A percentile compares a stretch with the other conserved stretches of the same genome.
Evolutionary conservation across 2,888 invertebrate genomes (phyloP).

Genomic region (Melipona beecheii): DNA sequence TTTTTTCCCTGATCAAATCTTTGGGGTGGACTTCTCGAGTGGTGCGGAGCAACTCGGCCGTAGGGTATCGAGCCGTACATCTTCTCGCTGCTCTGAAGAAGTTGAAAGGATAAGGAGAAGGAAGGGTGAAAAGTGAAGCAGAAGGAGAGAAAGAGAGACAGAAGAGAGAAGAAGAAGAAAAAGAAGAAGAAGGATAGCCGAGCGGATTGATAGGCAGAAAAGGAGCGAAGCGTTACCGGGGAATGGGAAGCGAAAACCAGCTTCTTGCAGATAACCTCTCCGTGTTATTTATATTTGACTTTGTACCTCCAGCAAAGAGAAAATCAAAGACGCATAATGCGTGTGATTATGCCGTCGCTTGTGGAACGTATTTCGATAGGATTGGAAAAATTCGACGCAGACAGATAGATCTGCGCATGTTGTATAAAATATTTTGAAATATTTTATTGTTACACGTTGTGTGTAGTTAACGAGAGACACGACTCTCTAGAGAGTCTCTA

Average conservation of each 20-base stretch:
- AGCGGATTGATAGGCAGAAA: slow-evolving; percentile 35
- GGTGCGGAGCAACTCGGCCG: slow-evolving; percentile 65
- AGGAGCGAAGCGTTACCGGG: slow-evolving; percentile 13
- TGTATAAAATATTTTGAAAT: background rate
- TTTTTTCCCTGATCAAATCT: slow-evolving; percentile 74
- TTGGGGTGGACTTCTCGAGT: slow-evolving; percentile 76
- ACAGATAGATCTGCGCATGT: background rate
- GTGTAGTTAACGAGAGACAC: no score
- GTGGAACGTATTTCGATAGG: no score
- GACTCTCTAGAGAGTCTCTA: no score
- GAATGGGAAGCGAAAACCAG: slow-evolving; percentile 1
- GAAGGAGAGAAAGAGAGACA: slow-evolving; percentile 51
- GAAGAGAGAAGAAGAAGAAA: slow-evolving; percentile 12
- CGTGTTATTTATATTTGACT: slow-evolving; percentile 27
- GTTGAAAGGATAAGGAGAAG: slow-evolving; percentile 63
- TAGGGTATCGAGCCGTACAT: slow-evolving; percentile 72
- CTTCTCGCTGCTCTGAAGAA: slow-evolving; percentile 64
- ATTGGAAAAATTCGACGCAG: background rate
- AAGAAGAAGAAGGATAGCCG: slow-evolving; percentile 2
- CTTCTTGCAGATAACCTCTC: slow-evolving; percentile 1
- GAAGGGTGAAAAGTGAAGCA: slow-evolving; percentile 43
- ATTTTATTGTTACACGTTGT: no score
- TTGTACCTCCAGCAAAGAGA: background rate
- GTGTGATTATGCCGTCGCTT: background rate
- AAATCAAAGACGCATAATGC: background rate